A percentile compares a stretch with the other conserved stretches of the same genome.
Conservation (phyloP, 2,888 invertebrate genomes). For the Phalera bucephala region DNA sequence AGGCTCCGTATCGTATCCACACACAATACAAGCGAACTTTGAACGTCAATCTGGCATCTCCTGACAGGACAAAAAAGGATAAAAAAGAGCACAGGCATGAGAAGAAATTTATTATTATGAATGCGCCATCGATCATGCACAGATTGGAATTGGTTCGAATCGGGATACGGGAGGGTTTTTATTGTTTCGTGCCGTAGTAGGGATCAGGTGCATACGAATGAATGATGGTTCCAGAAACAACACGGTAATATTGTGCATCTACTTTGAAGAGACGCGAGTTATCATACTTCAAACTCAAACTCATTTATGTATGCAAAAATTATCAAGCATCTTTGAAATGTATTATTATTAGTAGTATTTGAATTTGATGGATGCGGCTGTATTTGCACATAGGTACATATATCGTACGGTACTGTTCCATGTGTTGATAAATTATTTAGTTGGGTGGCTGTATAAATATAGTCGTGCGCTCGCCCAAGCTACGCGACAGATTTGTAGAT, state of each 20-base stretch:
- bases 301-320: no score
- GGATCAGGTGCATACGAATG: constrained; percentile 15
- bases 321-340: no score
- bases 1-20: no score
- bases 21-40: constrained; percentile 24
- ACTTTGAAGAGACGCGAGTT: no score
- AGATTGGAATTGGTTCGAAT: constrained; percentile 27
- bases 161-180: constrained; percentile 21
- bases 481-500: constrained; percentile 74
- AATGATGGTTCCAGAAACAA: constrained; percentile 4
- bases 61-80: constrained; percentile 23
- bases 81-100: constrained; percentile 32
- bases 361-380: no score
- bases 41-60: constrained; percentile 24
- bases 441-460: constrained; percentile 16
- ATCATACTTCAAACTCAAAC: no score
- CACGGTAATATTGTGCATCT: no score
- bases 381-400: no score
- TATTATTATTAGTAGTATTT: no score
- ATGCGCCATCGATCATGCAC: constrained; percentile 45
- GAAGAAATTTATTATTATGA: constrained; percentile 33
- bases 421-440: constrained; percentile 7
- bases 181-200: constrained; percentile 17
- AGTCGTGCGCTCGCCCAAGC: constrained; percentile 17
- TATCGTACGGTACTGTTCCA: neutral